These are phyloP conservation scores for Ascidia mentula DNA, from an alignment of 23 tunicate species.

Conservation along the genomic window DNA sequence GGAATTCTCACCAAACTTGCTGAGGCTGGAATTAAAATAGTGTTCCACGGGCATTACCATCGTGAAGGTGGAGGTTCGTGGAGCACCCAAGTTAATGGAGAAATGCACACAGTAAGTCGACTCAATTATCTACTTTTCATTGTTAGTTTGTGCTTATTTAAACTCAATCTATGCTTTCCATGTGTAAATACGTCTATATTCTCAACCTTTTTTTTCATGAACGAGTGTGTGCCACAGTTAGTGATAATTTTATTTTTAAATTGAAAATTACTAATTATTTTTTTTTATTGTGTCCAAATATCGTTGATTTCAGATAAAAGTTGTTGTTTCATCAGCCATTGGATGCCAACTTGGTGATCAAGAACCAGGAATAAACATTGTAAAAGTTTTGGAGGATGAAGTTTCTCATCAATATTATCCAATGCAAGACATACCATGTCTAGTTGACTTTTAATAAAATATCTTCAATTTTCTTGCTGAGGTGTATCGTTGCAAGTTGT, in stretches of 20 bases:
- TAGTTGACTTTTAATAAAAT: not conserved
- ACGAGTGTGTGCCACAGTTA: no score
- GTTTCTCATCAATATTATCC: slow-evolving; percentile 58
- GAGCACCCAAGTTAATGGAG: slow-evolving; percentile 34
- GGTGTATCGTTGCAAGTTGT: no score
- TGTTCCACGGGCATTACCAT: slow-evolving; percentile 86
- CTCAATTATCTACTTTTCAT: no score
- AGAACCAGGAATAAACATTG: slow-evolving; percentile 65
- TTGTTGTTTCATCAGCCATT: slow-evolving; percentile 74
- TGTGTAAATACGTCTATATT: not conserved
- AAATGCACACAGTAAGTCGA: not conserved
- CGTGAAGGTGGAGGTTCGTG: slow-evolving; percentile 81
- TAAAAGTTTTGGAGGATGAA: slow-evolving; percentile 34
- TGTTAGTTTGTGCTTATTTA: no score
- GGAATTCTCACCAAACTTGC: slow-evolving; percentile 46
- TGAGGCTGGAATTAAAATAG: slow-evolving; percentile 65
- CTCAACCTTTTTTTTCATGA: no score
- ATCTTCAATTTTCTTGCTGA: no score
- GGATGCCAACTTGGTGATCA: slow-evolving; percentile 85
- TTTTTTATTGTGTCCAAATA: no score
- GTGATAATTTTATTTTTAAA: no score
- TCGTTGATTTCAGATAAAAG: slow-evolving; percentile 64
- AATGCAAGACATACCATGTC: slow-evolving; percentile 33
- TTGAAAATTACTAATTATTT: no score
- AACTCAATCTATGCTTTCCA: no score